phyloP scores from a whole-genome alignment of 1,140 invertebrate genomes.

The Lasioglossum baleicum region DNA sequence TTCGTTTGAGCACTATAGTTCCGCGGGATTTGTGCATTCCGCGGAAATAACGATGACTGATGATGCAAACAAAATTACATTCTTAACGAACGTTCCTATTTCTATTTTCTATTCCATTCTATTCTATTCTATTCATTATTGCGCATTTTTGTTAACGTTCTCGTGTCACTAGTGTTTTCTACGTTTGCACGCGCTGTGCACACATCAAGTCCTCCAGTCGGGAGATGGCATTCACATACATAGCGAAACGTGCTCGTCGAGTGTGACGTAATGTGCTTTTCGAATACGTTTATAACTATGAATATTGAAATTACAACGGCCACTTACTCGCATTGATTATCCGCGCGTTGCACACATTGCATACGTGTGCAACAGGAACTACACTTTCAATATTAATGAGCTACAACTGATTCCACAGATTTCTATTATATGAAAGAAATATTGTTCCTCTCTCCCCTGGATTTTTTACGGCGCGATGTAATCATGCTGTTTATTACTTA shows the following conservation, averaged over 20 bases:
- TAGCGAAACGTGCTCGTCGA: background rate
- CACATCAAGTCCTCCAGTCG: background rate
- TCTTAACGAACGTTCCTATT: too few relatives aligned
- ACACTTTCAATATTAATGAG: background rate
- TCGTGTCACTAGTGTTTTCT: background rate
- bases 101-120: too few relatives aligned
- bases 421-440: background rate
- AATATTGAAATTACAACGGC: background rate
- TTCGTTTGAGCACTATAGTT: too few relatives aligned
- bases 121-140: too few relatives aligned
- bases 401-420: background rate
- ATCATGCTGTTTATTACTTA: too few relatives aligned
- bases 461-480: background rate
- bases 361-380: background rate
- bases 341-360: background rate
- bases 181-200: background rate
- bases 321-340: background rate
- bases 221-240: background rate
- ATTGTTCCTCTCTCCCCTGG: background rate
- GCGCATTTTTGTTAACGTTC: too few relatives aligned
- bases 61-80: too few relatives aligned
- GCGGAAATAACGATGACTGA: too few relatives aligned
- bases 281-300: background rate
- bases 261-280: background rate
- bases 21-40: too few relatives aligned